Conservation (phyloP, 2,797 vertebrate species). For the Lepus oiostolus region DNA sequence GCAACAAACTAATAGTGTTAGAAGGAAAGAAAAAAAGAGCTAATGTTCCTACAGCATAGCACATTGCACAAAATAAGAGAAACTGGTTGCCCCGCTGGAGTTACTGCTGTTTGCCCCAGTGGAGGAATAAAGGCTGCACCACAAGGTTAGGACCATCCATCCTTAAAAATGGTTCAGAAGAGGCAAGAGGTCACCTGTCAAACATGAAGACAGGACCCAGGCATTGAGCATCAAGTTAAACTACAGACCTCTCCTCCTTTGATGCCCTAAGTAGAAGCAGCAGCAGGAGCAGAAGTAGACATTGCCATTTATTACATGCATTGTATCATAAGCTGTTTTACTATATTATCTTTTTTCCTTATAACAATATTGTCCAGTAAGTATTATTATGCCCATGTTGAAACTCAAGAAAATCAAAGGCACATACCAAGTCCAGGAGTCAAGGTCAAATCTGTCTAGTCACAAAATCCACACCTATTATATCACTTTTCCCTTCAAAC, state of each 20-base stretch:
- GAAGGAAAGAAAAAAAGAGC: not conserved
- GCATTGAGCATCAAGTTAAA: not conserved
- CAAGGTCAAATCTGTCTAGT: not conserved
- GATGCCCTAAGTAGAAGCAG: not conserved
- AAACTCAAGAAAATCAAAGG: not conserved
- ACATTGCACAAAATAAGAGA: not conserved
- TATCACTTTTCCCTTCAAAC: not conserved
- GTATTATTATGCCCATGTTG: not conserved
- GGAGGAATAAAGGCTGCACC: not conserved
- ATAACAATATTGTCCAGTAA: not conserved
- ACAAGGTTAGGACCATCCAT: not conserved
- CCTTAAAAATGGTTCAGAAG: not conserved
- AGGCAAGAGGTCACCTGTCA: not conserved
- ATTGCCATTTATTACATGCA: not conserved
- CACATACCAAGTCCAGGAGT: not conserved
- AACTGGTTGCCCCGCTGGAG: not conserved
- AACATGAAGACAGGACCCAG: not conserved
- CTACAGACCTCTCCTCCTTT: not conserved
- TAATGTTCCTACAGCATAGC: not conserved
- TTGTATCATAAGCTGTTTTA: not conserved
- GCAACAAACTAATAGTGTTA: not conserved
- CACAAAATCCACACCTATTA: not conserved
- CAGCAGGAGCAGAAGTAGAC: not conserved
- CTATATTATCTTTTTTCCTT: not conserved
- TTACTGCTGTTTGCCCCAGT: not conserved